phyloP scores from a whole-genome alignment of 2,888 invertebrate species.

The Chromoteleia sp. region DNA sequence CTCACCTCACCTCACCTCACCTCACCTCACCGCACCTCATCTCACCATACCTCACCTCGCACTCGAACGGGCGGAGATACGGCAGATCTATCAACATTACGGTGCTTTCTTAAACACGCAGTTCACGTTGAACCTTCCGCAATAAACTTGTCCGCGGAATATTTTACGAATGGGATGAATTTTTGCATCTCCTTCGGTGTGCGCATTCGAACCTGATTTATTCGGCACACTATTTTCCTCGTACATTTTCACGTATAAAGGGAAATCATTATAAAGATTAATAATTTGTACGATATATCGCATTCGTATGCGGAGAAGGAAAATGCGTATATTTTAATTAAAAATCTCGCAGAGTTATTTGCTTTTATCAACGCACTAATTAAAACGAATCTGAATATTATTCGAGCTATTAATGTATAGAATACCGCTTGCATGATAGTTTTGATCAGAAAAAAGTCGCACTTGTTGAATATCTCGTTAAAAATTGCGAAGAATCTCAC shows the following conservation, averaged over 20 bases:
- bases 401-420: conserved; percentile 27
- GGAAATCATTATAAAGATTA: not conserved
- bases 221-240: too few relatives aligned
- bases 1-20: too few relatives aligned
- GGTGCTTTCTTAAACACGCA: conserved; percentile 16
- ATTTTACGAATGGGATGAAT: conserved; percentile 21
- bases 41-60: too few relatives aligned
- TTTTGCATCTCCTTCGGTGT: too few relatives aligned
- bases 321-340: conserved; percentile 18
- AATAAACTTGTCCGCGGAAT: conserved; percentile 23
- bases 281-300: not conserved
- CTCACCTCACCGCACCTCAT: too few relatives aligned
- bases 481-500: conserved; percentile 11
- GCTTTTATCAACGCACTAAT: conserved; percentile 24
- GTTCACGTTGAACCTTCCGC: conserved; percentile 17
- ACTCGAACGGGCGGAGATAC: conserved; percentile 25
- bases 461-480: conserved; percentile 45
- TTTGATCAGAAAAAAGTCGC: conserved; percentile 29
- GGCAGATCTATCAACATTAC: conserved; percentile 39
- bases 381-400: conserved; percentile 30
- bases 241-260: not conserved
- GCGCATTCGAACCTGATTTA: not conserved
- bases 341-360: not conserved
- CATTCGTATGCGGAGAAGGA: not conserved
- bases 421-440: conserved; percentile 14